Base-by-base conservation (phyloP, 2,888 invertebrate species). In the Oscheius sp. region DNA sequence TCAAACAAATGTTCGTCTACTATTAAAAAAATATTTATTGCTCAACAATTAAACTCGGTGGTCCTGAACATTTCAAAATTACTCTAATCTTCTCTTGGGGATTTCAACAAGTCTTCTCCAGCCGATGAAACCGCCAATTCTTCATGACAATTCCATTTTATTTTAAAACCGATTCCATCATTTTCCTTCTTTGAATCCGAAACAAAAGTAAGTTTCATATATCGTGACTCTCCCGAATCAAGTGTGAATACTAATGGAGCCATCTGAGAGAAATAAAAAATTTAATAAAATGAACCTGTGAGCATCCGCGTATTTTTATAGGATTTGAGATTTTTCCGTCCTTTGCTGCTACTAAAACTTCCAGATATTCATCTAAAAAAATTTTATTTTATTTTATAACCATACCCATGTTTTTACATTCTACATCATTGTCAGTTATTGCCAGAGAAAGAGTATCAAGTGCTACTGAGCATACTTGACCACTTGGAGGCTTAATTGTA, bases 121-220 rank as follows among this genome's bases (percentile, higher is more conserved):
- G n/a, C n/a, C n/a, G n/a, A n/a, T n/a, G n/a, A n/a, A n/a, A n/a
- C n/a, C n/a, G n/a, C n/a, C n/a, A n/a, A n/a, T n/a, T n/a, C 47
- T 20, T 20, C 12, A 62, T 78, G 74, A 63, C 81, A 81, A 9
- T 68, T 61, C 82, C 82, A 82, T 36, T 36, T 33, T 17, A 80
- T 41, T 50, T 76, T 70, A 72, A 82, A 80, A 30, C 82, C 82
- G 20, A 64, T 45, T n/a, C 82, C 82, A 67, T 82, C 79, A 70
- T 80, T 81, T 3, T 57, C 63, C 4, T 64, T 20, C 17, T 66
- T 59, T 5, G 54, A 65, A 61, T 81, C 80, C 14, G 80, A 70
- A 41, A 61, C 63, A 70, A 82, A 80, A 4, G 59, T 67, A 30
- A 77, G 36, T 33, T 59, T 57, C n/a, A 74, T 9, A 12, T 70